These are phyloP conservation scores for Heterotilapia buettikoferi DNA, from an alignment of 2,113 vertebrate genomes.

Conservation along the genomic window DNA sequence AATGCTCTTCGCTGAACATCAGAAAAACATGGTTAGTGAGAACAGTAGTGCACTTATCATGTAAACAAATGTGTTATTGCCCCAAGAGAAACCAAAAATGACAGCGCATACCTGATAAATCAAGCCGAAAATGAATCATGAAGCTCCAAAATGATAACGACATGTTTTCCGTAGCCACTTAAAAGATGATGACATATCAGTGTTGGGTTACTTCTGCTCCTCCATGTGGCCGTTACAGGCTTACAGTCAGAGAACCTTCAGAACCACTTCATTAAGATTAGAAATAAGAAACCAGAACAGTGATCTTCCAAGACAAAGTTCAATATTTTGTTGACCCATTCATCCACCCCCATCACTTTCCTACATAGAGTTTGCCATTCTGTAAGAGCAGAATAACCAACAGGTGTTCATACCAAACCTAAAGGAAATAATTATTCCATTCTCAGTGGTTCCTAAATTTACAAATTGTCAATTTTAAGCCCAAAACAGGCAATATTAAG, in stretches of 20 bases:
- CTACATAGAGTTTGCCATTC: background rate
- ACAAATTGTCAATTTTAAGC: accelerated
- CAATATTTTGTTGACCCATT: background rate
- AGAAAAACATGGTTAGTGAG: background rate
- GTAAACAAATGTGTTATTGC: background rate
- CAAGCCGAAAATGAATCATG: background rate
- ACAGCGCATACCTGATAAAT: background rate
- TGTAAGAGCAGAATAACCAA: background rate
- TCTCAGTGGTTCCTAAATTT: background rate
- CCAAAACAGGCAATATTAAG: accelerated
- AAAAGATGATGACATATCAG: background rate
- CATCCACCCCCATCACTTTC: accelerated
- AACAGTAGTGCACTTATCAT: background rate
- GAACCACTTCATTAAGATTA: background rate
- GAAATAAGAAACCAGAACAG: background rate
- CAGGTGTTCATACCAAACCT: background rate
- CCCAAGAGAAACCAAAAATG: background rate
- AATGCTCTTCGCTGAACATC: accelerated
- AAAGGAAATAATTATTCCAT: background rate
- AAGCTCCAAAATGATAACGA: background rate
- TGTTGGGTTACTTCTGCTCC: background rate
- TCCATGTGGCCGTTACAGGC: background rate
- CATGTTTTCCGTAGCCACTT: background rate
- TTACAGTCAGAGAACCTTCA: background rate
- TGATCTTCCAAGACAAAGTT: background rate